Base-by-base conservation (phyloP, 37 sponge, comb jelly and placozoan genomes). In the Oscarella lobularis region DNA sequence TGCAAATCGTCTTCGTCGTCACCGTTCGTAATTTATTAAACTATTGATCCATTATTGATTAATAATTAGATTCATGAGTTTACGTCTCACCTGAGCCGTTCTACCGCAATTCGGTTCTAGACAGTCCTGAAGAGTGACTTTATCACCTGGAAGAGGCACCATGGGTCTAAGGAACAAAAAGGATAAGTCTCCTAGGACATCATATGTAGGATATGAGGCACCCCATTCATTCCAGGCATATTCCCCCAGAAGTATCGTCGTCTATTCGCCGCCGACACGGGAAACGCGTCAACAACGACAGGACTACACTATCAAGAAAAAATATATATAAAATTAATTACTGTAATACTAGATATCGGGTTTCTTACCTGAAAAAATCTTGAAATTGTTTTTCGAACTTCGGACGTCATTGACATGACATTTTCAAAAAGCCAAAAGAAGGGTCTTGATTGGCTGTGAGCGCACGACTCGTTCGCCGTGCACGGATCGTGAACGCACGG, bases 381-480 rank as follows among this genome's bases (percentile, higher is more conserved):
- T 6, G 85, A 81, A 38, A 96, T 96, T 33, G 76, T 87, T 20
- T 81, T 75, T 73, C 83, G 88, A 79, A 92, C 93, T 0, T 80
- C 73, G 1, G 80, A 78, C 27, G 84, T 78, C 98, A 96, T 96
- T 67, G 98, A 92, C 0, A 89, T 88, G 36, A 92, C 93, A 14
- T 91, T 96, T 77, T 92, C 98, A 80, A 83, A 96, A 31, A 96
- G 77, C 93, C 93, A 96, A 83, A 96, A 96, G 39, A 96, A 87
- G 36, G 88, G 93, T 2, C 90, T 81, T 0, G 84, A 40, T 1
- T 89, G n/a, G n/a, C n/a, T n/a, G n/a, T n/a, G n/a, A n/a, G n/a
- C n/a, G n/a, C n/a, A n/a, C n/a, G n/a, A n/a, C n/a, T n/a, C n/a
- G n/a, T n/a, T n/a, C n/a, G n/a, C n/a, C n/a, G n/a, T n/a, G n/a